A percentile compares a stretch with the other conserved stretches of the same genome.
Evolutionary conservation across 2,113 vertebrate species (phyloP).

Genomic region (Nerophis lumbriciformis): DNA sequence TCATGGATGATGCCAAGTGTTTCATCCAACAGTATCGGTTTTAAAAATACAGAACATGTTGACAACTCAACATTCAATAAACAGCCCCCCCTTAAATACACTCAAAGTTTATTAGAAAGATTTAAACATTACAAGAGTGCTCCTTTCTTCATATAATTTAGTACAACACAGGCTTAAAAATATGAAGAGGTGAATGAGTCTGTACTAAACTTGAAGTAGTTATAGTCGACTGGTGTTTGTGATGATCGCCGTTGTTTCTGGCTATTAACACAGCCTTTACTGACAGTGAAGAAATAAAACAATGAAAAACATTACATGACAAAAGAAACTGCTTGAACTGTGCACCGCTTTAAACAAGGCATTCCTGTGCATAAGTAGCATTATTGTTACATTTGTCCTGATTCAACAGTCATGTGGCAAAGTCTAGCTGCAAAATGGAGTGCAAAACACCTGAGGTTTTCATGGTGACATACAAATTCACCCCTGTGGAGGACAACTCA

Average conservation of each 20-base stretch:
- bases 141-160: slow-evolving; percentile 55
- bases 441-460: slow-evolving; percentile 78
- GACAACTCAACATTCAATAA: slow-evolving; percentile 10
- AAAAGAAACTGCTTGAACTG: slow-evolving; percentile 49
- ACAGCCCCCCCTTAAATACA: slow-evolving; percentile 49
- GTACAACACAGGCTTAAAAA: slow-evolving; percentile 62
- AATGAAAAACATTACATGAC: slow-evolving; percentile 19
- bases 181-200: slow-evolving; percentile 51
- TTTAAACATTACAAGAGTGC: slow-evolving; percentile 65
- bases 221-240: slow-evolving; percentile 54
- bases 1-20: too few relatives aligned
- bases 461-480: slow-evolving; percentile 68
- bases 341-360: slow-evolving; percentile 70
- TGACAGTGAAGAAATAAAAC: slow-evolving; percentile 33
- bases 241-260: slow-evolving; percentile 37
- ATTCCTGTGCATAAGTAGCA: slow-evolving; percentile 66
- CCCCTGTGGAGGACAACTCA: slow-evolving; percentile 60
- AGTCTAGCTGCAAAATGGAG: slow-evolving; percentile 75
- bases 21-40: too few relatives aligned
- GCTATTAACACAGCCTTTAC: slow-evolving; percentile 42
- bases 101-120: slow-evolving; percentile 69
- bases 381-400: slow-evolving; percentile 62
- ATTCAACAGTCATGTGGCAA: slow-evolving; percentile 70
- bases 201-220: slow-evolving; percentile 47
- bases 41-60: too few relatives aligned